These are phyloP conservation scores for Dicentrarchus labrax DNA, from an alignment of 2,113 vertebrate species.

Conservation along the genomic window DNA sequence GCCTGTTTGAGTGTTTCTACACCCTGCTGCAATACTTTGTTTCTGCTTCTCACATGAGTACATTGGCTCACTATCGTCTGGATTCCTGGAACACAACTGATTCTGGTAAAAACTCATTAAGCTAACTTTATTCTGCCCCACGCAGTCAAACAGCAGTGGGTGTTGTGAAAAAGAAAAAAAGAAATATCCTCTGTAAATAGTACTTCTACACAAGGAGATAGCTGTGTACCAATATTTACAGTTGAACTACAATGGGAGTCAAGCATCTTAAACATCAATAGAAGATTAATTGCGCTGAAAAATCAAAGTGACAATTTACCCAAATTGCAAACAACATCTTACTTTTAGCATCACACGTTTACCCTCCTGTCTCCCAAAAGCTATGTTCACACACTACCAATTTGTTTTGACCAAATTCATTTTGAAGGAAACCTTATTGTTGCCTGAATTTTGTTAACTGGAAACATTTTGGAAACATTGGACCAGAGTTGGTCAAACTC, in stretches of 20 bases:
- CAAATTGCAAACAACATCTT: neutral
- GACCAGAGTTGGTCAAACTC: neutral
- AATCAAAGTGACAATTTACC: neutral
- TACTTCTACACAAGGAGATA: neutral
- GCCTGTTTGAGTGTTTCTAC: neutral
- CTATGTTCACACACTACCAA: neutral
- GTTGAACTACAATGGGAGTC: neutral
- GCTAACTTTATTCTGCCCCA: slow-evolving; percentile 5
- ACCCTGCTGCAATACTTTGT: neutral
- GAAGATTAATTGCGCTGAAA: no score
- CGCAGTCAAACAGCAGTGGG: slow-evolving; percentile 11
- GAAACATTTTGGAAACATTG: neutral
- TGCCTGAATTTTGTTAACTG: neutral
- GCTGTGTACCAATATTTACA: neutral
- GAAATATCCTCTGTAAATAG: slow-evolving; percentile 10
- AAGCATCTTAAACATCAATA: neutral
- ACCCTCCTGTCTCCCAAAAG: neutral
- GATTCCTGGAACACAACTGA: neutral
- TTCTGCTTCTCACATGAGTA: neutral
- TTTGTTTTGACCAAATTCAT: neutral
- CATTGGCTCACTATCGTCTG: neutral
- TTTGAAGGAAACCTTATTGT: neutral
- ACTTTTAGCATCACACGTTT: neutral
- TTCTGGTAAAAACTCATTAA: slow-evolving; percentile 10
- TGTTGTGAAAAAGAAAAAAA: neutral